Conservation (phyloP, 2,113 vertebrate genomes). For the Hippolais icterina region DNA sequence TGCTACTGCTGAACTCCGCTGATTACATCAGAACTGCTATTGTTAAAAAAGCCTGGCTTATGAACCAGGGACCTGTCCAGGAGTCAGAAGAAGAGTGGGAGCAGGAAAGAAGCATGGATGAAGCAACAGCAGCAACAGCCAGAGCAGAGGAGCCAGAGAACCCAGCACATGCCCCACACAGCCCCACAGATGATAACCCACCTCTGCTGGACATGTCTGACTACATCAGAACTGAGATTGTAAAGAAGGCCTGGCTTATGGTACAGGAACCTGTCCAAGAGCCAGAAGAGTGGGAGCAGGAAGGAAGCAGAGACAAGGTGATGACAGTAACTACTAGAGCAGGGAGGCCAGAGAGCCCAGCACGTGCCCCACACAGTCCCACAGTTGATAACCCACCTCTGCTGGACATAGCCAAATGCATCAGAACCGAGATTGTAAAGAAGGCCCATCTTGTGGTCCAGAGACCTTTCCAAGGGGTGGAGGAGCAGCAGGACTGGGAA, state of each 20-base stretch:
- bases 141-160: neutral
- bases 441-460: neutral
- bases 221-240: neutral
- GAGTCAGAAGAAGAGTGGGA: neutral
- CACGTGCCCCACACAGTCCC: neutral
- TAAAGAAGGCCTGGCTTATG: neutral
- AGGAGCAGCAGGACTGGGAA: neutral
- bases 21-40: neutral
- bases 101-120: neutral
- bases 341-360: neutral
- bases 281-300: neutral
- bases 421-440: neutral
- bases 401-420: neutral
- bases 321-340: neutral
- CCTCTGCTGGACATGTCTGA: neutral
- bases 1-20: neutral
- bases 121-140: neutral
- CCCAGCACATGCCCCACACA: neutral
- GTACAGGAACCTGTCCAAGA: no score
- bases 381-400: accelerated
- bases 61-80: neutral
- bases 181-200: accelerated
- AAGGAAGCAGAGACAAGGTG: neutral
- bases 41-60: neutral
- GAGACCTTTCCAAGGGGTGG: neutral